Percentiles rank a stretch among this genome's conserved stretches.
phyloP scores from a whole-genome alignment of 2,113 vertebrate species.

The Daphoenositta chrysoptera region DNA sequence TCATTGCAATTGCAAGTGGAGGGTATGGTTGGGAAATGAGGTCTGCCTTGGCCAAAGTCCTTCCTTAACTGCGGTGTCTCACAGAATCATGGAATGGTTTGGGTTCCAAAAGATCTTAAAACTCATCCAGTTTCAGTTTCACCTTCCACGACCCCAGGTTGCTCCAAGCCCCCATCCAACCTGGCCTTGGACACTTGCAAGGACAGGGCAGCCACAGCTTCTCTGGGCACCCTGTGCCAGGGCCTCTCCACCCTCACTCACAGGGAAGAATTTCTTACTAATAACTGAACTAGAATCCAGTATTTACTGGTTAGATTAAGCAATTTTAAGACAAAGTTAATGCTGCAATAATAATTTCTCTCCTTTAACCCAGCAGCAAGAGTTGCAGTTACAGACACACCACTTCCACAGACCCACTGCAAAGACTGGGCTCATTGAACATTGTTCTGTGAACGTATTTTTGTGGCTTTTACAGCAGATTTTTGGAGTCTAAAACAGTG shows the following conservation, averaged over 20 bases:
- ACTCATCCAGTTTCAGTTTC: background rate
- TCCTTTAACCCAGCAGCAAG: background rate
- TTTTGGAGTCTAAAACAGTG: background rate
- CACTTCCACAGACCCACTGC: background rate
- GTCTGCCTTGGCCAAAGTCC: background rate
- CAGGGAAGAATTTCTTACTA: background rate
- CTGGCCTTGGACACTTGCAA: background rate
- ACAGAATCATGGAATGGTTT: background rate
- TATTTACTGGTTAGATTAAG: background rate
- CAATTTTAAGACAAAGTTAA: background rate
- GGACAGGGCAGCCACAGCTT: background rate
- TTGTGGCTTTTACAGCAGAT: background rate
- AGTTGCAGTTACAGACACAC: background rate
- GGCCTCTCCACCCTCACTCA: background rate
- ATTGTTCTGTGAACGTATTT: background rate
- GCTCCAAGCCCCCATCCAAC: rapidly evolving
- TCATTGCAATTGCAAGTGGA: background rate
- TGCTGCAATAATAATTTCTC: background rate
- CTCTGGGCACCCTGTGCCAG: background rate
- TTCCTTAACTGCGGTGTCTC: background rate
- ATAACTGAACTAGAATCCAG: background rate
- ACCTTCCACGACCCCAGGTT: background rate
- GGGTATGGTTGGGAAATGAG: background rate
- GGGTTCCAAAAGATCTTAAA: background rate
- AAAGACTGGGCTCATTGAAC: background rate